phyloP scores from a whole-genome alignment of 2,888 invertebrate species.

The Mythimna albipuncta region DNA sequence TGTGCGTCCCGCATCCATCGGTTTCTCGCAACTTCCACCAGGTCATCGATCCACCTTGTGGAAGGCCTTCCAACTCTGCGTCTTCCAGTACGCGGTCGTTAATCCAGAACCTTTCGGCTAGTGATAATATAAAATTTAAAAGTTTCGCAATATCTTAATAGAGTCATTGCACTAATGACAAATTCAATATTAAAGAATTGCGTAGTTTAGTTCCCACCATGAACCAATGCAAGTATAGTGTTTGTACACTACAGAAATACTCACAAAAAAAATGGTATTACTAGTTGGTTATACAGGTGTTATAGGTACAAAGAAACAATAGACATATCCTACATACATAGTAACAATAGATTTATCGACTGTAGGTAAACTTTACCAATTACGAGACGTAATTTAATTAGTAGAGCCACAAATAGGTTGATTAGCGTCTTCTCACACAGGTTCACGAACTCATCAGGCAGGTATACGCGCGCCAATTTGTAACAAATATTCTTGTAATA shows the following conservation, averaged over 20 bases:
- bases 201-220: conserved; percentile 24
- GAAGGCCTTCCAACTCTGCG: no score
- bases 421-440: conserved; percentile 45
- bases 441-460: conserved; percentile 40
- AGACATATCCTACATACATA: conserved; percentile 12
- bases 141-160: no score
- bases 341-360: conserved; percentile 8
- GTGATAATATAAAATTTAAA: no score
- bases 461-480: conserved; percentile 11
- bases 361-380: conserved; percentile 48
- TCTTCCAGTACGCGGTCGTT: no score
- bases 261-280: conserved; percentile 5
- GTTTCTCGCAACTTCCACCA: no score
- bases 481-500: conserved; percentile 45
- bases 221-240: not conserved
- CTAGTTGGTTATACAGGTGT: no score
- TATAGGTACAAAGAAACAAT: conserved; percentile 12
- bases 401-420: conserved; percentile 40
- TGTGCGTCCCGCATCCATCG: no score
- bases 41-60: no score
- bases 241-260: not conserved
- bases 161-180: not conserved
- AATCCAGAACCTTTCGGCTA: no score
- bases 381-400: conserved; percentile 57
- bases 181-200: not conserved